Evolutionary conservation across 2,888 invertebrate species (phyloP), one percentile per base, ranked within the genome.

Genomic region (Notodonta ziczac): DNA sequence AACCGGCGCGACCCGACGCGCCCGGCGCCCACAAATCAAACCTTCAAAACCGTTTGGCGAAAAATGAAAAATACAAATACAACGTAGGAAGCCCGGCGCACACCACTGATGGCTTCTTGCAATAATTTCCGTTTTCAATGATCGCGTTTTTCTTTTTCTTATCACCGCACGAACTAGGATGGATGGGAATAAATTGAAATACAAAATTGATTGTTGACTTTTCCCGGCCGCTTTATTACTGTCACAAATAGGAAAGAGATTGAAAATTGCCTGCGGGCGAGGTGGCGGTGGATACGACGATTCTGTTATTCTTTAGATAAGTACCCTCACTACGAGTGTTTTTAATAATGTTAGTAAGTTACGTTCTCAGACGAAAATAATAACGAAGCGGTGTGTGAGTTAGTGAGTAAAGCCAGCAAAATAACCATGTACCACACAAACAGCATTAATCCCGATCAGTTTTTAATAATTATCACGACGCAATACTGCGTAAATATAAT

Each of bases 121-220:
- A 92, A 92, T 92, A 94, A 94, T 94, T 94, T 94, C 94, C 94
- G 94, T 87, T 93, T 87, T 86, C 90, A 94, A 93, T 94, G 93
- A 94, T 79, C 84, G 89, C 87, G 86, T 87, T 92, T 91, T 91
- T 91, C 89, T 93, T 93, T 93, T 92, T 93, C 93, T 93, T 93
- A 93, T 93, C 92, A 90, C 80, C 90, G 87, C 87, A 89, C 90
- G 88, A 93, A 93, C 93, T 93, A 91, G 86, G 92, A 91, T 90
- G 92, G 90, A 88, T 89, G 89, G 91, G 90, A 93, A 92, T 93
- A 93, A 93, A 93, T 93, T 91, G 94, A 93, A 94, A 94, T 93
- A 93, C 92, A 91, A 94, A 94, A 93, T 93, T 93, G 94, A 93
- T 93, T 94, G 94, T 94, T 94, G 93, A 91, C 91, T 89, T 91